Conservation (phyloP, 2,888 invertebrate genomes). For the Kryphioiulus occultus region DNA sequence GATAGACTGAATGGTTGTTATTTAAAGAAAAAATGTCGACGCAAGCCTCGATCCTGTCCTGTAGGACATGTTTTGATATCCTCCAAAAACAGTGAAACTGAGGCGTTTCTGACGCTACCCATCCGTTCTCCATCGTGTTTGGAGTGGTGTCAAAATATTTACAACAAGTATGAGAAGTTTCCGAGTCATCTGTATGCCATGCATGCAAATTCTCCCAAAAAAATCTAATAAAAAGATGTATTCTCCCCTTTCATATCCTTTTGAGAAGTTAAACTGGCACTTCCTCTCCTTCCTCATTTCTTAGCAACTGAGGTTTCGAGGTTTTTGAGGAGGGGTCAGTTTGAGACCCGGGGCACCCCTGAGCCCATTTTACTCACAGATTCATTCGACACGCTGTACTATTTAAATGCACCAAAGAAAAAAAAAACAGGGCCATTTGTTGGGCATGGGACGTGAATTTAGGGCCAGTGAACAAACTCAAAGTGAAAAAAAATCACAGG, state of each 20-base stretch:
- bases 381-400: constrained; percentile 5
- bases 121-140: not conserved
- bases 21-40: too few relatives aligned
- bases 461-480: too few relatives aligned
- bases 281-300: constrained; percentile 30
- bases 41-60: too few relatives aligned
- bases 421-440: not conserved
- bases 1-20: too few relatives aligned
- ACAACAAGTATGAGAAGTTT: not conserved
- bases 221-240: not conserved
- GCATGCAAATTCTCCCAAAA: not conserved
- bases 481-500: not conserved
- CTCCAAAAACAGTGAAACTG: too few relatives aligned
- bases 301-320: not conserved
- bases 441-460: too few relatives aligned
- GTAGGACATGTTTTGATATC: too few relatives aligned
- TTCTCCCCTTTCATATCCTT: constrained; percentile 24
- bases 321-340: too few relatives aligned
- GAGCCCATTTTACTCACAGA: constrained; percentile 30
- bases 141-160: constrained; percentile 27
- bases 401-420: not conserved
- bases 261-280: not conserved
- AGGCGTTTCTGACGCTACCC: too few relatives aligned
- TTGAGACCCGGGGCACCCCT: not conserved
- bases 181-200: constrained; percentile 11